These are phyloP conservation scores for Danio tinwini DNA, from an alignment of 2,797 vertebrate species.

Conservation along the genomic window DNA sequence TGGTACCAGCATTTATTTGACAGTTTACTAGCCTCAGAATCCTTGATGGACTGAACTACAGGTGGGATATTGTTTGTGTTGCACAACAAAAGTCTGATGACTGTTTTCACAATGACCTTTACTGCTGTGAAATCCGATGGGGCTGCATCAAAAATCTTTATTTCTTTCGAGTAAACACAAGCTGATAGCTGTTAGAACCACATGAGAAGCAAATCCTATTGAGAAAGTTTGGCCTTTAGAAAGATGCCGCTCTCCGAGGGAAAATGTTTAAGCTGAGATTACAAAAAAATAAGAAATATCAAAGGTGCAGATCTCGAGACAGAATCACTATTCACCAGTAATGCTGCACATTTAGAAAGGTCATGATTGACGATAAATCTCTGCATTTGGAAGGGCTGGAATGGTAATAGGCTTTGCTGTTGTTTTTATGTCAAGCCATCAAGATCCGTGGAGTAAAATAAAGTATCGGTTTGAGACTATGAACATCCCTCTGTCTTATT, in stretches of 20 bases:
- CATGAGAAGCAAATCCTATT: slow-evolving; percentile 10
- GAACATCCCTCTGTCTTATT: neutral
- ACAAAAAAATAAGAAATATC: slow-evolving; percentile 36
- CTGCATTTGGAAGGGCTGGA: slow-evolving; percentile 21
- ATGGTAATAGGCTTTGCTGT: neutral
- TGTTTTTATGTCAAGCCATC: slow-evolving; percentile 4
- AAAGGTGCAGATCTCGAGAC: slow-evolving; percentile 26
- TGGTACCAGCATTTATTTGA: neutral
- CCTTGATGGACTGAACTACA: neutral
- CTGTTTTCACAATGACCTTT: slow-evolving; percentile 42
- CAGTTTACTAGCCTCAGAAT: neutral
- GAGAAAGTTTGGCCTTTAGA: slow-evolving; percentile 53
- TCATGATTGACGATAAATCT: slow-evolving; percentile 29
- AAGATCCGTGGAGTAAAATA: neutral
- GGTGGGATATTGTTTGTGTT: slow-evolving; percentile 12
- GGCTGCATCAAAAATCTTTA: slow-evolving; percentile 19
- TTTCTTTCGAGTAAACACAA: slow-evolving; percentile 1
- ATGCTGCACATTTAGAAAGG: slow-evolving; percentile 42
- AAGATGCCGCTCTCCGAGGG: slow-evolving; percentile 14
- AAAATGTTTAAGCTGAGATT: slow-evolving; percentile 37
- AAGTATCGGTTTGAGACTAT: no score
- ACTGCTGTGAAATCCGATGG: neutral
- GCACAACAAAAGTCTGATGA: slow-evolving; percentile 16
- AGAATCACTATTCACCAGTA: slow-evolving; percentile 11
- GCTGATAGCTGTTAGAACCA: slow-evolving; percentile 23